Base-by-base conservation (phyloP, 2,113 vertebrate species). In the Myiagra hebetior region DNA sequence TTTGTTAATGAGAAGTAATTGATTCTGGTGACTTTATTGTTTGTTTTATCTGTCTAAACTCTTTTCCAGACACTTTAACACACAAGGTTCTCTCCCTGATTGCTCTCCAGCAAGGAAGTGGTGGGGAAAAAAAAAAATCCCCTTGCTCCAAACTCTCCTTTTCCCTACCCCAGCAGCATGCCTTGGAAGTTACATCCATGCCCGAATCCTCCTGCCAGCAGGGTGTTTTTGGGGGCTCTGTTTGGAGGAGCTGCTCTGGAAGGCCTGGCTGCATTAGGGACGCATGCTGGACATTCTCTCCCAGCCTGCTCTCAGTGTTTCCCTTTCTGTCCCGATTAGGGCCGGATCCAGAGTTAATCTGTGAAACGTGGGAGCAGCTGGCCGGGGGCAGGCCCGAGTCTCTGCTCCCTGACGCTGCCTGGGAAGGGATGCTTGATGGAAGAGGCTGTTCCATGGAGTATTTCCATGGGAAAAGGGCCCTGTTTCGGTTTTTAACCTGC, bases 251-350 rank as follows among this genome's bases (percentile, higher is more conserved):
- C 44, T 52, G 62, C 60, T 93, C 46, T 7, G 65, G 74, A 50
- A 87, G 85, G 44, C 14, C 35, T 77, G 85, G 83, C 67, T 88
- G 67, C 59, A 55, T 89, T 67, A 84, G 83, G 91, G 72, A 92
- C 0, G 6, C 68, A 44, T 55, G 72, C 83, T 95, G 49, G 75
- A 63, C 88, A 50, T 93, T 93, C 63, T 80, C 85, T 92, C 41
- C 28, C 82, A 85, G 87, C 41, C n/a, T 85, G 28, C 52, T 64
- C 39, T 33, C 75, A 33, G 1, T 31, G 57, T 79, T 86, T n/a
- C 56, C 63, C 63, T 35, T 53, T 55, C 57, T 74, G 67, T 41
- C 39, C 63, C 11, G 4, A 15, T 64, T 69, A 68, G 41, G 62
- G 33, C 74, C 0, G 1, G 75, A 91, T 67, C 50, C 68, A 31